Evolutionary conservation across 1,140 invertebrate genomes (phyloP).

Genomic region (Matsumurasca onukii): DNA sequence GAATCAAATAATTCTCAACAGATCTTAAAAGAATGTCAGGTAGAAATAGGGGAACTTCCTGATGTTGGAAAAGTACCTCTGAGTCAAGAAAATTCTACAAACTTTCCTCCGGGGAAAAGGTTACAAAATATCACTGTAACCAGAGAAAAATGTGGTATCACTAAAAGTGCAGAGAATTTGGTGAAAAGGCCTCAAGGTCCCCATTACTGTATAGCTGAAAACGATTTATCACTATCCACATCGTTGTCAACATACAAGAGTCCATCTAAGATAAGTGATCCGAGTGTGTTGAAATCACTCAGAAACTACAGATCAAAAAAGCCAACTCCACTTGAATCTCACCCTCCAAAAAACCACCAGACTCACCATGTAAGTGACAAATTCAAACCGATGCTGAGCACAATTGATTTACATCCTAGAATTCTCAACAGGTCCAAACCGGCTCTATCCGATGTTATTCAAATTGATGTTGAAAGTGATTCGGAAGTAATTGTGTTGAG

Average conservation of each 20-base stretch:
- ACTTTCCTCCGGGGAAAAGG: too few relatives aligned
- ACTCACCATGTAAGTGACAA: constrained; percentile 39
- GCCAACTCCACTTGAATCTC: not conserved
- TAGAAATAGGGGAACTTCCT: too few relatives aligned
- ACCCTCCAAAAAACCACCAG: not conserved
- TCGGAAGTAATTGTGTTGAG: constrained; percentile 5
- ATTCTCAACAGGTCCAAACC: constrained; percentile 52
- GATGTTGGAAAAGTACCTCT: too few relatives aligned
- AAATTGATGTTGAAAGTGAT: constrained; percentile 39
- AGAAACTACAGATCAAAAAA: constrained; percentile 52
- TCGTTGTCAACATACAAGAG: not conserved
- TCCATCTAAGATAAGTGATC: constrained; percentile 50
- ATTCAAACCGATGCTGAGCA: constrained; percentile 53
- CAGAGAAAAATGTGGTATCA: too few relatives aligned
- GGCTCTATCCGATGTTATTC: constrained; percentile 20
- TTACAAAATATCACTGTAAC: too few relatives aligned
- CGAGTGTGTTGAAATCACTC: constrained; percentile 56
- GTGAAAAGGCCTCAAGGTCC: too few relatives aligned
- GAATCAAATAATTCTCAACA: too few relatives aligned
- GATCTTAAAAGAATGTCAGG: too few relatives aligned
- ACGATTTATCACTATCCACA: not conserved
- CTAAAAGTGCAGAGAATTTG: too few relatives aligned
- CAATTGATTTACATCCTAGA: constrained; percentile 54
- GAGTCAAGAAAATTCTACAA: too few relatives aligned
- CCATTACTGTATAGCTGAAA: constrained; percentile 17